Base-by-base conservation (phyloP, 1,140 invertebrate species). In the Trichogramma pretiosum region DNA sequence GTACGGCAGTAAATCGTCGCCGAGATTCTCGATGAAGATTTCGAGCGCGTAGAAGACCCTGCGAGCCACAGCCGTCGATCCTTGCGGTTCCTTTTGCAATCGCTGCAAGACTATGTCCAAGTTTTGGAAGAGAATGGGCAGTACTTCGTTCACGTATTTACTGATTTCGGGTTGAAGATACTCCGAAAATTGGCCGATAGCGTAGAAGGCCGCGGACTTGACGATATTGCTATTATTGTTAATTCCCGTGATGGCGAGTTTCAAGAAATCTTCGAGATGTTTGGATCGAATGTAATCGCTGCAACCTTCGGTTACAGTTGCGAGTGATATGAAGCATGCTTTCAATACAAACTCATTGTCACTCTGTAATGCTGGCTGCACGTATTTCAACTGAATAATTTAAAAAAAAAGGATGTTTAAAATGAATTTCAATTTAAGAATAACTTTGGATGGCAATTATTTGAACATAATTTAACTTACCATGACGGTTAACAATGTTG, bases 11-110 rank as follows among this genome's bases (percentile, higher is more conserved):
- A 90, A 70, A 11, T 76, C 78, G 16, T 82, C 75, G 43, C 81
- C 82, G 24, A 90, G 65, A 67, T 87, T 87, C 65, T 88, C 85
- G 59, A 83, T 87, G 54, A 87, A 89, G 30, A 79, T 82, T 62
- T 89, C 85, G 18, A 91, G 56, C 1, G 87, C 86, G 63, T 88
- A 89, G 59, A 89, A 90, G 67, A 87, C 82, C n/a, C n/a, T n/a
- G 32, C 84, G 76, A 52, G 81, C 77, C 0, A 83, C 66, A 23
- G 80, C 79, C 13, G 74, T 72, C 0, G 78, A 75, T 45, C 83
- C 77, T 48, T 76, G 76, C 16, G 74, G 62, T 35, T 74, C 69
- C 43, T 72, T 67, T 58, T 74, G 70, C 26, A 79, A 68, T 53
- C 77, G 71, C 16, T 56, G 53, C 46, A 75, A 76, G 21, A 84